Base-by-base conservation (phyloP, 1,140 invertebrate genomes). In the Dryas iulia region DNA sequence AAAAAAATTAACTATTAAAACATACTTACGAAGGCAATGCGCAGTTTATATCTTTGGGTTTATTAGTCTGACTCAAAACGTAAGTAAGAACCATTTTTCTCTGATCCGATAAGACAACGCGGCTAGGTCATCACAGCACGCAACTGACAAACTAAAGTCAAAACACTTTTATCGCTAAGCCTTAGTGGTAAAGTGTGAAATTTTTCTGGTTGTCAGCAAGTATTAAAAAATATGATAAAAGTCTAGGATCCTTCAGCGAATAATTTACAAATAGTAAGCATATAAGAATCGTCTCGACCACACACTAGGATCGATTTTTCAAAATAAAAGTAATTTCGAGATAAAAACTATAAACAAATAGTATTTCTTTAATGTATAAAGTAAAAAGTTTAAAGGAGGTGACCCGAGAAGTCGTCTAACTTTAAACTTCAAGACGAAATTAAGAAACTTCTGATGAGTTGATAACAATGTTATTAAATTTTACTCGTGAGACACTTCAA, bases 351-450 rank as follows among this genome's bases (percentile, higher is more conserved):
- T 25, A 1, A 10, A 26, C 6, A 25, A 56, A 56, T 56, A 26
- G n/a, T 26, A 14, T 56, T 56, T 12, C 53, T 54, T 54, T 23
- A 54, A 54, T 25, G 53, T 26, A 25, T 56, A 12, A 25, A 56
- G 52, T 26, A 25, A 26, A 56, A 56, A 25, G 53, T 56, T 25
- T 11, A n/a, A 23, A 53, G 2, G 1, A 24, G 10, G 21, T 5
- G 30, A 31, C 30, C 11, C 30, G 11, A 31, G 30, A 33, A 66
- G 58, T 59, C 39, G 64, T 66, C 58, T 59, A 25, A 66, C 56
- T 66, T 66, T 66, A 66, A 66, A 66, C 57, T 66, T 66, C 57
- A 57, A 24, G 57, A 66, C 33, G 57, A 66, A 66, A 66, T 66
- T 57, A 59, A 59, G 57, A 21, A 66, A 59, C 54, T 53, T 66